phyloP scores from a whole-genome alignment of 2,797 vertebrate genomes.

The Peromyscus nudipes region DNA sequence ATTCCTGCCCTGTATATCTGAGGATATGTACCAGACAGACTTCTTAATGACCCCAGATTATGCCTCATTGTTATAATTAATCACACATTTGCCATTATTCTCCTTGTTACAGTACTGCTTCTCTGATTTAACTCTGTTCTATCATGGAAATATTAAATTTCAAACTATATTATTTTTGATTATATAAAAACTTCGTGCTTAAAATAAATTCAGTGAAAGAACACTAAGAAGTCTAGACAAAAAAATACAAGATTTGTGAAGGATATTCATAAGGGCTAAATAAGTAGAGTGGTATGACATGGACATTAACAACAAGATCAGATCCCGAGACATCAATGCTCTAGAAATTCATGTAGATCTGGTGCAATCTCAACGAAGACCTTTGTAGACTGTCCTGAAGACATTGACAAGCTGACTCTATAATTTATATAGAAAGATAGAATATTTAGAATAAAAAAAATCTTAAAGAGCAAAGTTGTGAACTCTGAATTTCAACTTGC shows the following conservation, averaged over 20 bases:
- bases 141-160: slow-evolving; percentile 6
- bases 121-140: background rate
- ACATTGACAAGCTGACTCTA: background rate
- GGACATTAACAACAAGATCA: background rate
- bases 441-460: background rate
- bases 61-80: background rate
- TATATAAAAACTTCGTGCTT: background rate
- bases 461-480: background rate
- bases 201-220: slow-evolving; percentile 20
- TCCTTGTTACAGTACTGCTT: background rate
- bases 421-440: slow-evolving; percentile 2
- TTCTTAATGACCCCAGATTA: background rate
- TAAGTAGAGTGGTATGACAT: background rate
- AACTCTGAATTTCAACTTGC: background rate
- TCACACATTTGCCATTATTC: background rate
- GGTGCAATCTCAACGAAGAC: background rate
- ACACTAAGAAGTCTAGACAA: background rate
- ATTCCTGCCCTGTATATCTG: no score
- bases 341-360: background rate
- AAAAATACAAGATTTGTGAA: background rate
- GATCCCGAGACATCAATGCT: background rate
- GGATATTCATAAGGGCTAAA: background rate
- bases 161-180: background rate
- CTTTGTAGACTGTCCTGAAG: background rate
- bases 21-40: background rate